These are phyloP conservation scores for Xyliphius kryptos DNA, from an alignment of 2,113 vertebrate genomes.

Conservation along the genomic window DNA sequence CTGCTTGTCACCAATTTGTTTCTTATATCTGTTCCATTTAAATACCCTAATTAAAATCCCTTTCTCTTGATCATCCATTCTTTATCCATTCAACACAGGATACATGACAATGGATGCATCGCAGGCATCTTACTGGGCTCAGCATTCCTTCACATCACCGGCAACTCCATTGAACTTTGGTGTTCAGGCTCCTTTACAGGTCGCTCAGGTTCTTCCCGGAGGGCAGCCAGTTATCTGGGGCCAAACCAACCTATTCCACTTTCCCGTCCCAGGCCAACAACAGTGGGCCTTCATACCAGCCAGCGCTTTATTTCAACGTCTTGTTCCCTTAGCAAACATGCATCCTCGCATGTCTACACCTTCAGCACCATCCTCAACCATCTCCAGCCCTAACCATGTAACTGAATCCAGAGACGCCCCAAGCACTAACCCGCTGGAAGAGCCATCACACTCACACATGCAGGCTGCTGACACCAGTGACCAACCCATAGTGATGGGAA, in stretches of 20 bases:
- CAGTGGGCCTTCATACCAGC: constrained; percentile 97
- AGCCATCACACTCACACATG: constrained; percentile 38
- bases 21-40: neutral
- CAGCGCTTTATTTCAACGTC: constrained; percentile 87
- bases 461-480: constrained; percentile 55
- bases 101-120: constrained; percentile 97
- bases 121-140: constrained; percentile 93
- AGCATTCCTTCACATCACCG: constrained; percentile 82
- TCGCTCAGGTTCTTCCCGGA: constrained; percentile 89
- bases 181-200: constrained; percentile 65
- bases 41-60: too few species aligned
- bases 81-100: constrained; percentile 69
- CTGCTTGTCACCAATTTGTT: neutral
- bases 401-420: constrained; percentile 52
- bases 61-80: neutral
- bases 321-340: constrained; percentile 81
- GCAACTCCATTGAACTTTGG: constrained; percentile 85
- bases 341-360: constrained; percentile 74
- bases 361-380: constrained; percentile 75
- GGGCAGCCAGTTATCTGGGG: constrained; percentile 93
- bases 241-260: constrained; percentile 82
- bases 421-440: constrained; percentile 73
- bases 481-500: neutral
- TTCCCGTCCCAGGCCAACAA: constrained; percentile 78
- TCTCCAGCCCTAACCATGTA: constrained; percentile 77